These are phyloP conservation scores for Umimayanthus chanpuru DNA, from an alignment of 92 coral and sea anemone species.

Conservation along the genomic window DNA sequence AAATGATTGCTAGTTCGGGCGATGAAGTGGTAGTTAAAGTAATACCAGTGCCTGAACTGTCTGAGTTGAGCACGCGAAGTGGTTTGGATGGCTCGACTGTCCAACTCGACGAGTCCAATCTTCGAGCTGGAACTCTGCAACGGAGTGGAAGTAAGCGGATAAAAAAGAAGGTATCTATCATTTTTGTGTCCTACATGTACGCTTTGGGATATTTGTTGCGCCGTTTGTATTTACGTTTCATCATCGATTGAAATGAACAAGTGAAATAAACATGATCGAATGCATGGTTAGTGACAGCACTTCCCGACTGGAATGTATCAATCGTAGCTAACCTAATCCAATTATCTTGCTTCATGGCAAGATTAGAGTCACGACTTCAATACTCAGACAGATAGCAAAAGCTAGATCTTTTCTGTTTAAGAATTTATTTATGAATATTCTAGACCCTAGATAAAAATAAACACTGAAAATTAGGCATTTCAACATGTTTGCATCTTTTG, in stretches of 20 bases:
- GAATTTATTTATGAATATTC: not conserved
- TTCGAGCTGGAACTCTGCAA: constrained; percentile 91
- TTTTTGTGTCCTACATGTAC: not conserved
- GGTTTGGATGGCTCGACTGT: constrained; percentile 91
- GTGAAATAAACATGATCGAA: constrained; percentile 12
- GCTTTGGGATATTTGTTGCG: not conserved
- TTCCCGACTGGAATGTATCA: not conserved
- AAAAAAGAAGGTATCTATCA: constrained; percentile 84
- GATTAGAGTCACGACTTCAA: not conserved
- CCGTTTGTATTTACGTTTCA: not conserved
- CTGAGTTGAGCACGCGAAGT: constrained; percentile 94
- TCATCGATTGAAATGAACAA: not conserved
- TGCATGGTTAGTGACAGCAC: not conserved
- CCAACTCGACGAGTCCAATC: constrained; percentile 91
- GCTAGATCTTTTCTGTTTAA: not conserved
- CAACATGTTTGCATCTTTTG: not conserved
- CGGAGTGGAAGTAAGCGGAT: constrained; percentile 97
- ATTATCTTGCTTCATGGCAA: not conserved
- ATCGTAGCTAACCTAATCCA: not conserved
- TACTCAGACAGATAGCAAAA: not conserved
- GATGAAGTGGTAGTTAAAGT: constrained; percentile 92
- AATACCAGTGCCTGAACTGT: constrained; percentile 90
- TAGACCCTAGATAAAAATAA: not conserved
- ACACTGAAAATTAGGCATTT: not conserved
- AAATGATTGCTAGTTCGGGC: constrained; percentile 93